Evolutionary conservation across 2,113 vertebrate genomes (phyloP).

Genomic region (Megaceryle torquata): DNA sequence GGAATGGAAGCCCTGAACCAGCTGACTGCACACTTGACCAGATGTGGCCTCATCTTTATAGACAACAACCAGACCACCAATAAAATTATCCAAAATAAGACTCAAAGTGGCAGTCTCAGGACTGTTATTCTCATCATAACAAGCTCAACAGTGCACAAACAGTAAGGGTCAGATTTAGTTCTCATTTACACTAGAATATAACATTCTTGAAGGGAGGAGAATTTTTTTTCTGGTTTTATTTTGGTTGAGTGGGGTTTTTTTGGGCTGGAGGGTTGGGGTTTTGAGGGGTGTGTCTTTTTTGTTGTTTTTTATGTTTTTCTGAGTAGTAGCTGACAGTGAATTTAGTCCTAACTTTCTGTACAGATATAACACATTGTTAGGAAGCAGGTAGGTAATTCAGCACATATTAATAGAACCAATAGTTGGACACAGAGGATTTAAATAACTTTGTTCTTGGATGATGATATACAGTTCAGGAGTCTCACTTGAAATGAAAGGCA

Average conservation of each 20-base stretch:
- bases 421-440: constrained; percentile 13
- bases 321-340: background rate
- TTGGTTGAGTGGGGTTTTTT: background rate
- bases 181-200: background rate
- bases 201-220: background rate
- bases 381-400: background rate
- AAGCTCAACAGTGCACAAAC: constrained; percentile 1
- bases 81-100: constrained; percentile 58
- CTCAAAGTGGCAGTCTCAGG: constrained; percentile 18
- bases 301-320: no score
- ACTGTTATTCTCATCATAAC: constrained; percentile 42
- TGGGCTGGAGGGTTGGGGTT: accelerated
- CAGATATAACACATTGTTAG: background rate
- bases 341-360: background rate
- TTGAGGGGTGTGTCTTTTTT: background rate
- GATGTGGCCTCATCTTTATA: constrained; percentile 55
- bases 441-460: background rate
- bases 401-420: background rate
- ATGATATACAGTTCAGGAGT: background rate
- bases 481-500: background rate
- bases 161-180: background rate
- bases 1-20: constrained; percentile 31
- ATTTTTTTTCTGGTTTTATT: background rate
- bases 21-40: constrained; percentile 28
- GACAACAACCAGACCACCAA: constrained; percentile 43